phyloP scores from a whole-genome alignment of 2,797 vertebrate genomes.

The Eleutherodactylus coqui region DNA sequence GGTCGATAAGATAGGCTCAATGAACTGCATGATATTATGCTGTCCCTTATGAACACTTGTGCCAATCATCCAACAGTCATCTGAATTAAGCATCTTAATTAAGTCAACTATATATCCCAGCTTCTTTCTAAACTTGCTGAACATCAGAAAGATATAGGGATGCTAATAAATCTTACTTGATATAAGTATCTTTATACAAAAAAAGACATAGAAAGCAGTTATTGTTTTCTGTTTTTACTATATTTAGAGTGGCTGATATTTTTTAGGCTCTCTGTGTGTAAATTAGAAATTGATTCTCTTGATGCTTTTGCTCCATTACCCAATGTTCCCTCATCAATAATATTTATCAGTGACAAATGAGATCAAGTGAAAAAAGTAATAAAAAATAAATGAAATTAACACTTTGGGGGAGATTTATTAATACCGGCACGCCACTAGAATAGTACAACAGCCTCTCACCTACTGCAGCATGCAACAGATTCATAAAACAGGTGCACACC shows the following conservation, averaged over 20 bases:
- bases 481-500: too few relatives aligned
- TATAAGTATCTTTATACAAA: neutral
- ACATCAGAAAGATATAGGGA: neutral
- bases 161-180: neutral
- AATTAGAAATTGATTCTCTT: neutral
- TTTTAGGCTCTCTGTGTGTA: neutral
- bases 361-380: neutral
- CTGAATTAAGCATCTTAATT: constrained; percentile 60
- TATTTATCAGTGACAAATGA: neutral
- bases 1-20: constrained; percentile 32
- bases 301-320: neutral
- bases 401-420: neutral
- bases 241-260: neutral
- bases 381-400: neutral
- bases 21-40: constrained; percentile 27
- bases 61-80: constrained; percentile 24
- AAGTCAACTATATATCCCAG: constrained; percentile 40
- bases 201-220: neutral
- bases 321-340: neutral
- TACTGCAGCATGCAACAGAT: too few relatives aligned
- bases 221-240: neutral
- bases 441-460: too few relatives aligned
- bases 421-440: neutral
- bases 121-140: neutral
- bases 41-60: constrained; percentile 25